A percentile compares a stretch with the other conserved stretches of the same genome.
phyloP scores from a whole-genome alignment of 2,888 invertebrate species.

The Schizotus pectinicornis region DNA sequence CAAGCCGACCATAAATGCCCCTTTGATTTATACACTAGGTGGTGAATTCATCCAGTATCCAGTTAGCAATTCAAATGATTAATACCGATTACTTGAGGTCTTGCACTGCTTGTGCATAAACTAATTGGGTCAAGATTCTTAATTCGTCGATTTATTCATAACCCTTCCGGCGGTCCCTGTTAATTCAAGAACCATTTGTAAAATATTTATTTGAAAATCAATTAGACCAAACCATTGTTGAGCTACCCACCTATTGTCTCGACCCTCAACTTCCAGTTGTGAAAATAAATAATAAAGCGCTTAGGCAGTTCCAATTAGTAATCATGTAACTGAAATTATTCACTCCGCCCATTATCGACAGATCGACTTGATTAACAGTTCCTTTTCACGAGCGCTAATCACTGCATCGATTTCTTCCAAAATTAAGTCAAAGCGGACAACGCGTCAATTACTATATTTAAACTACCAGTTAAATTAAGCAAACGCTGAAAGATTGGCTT shows the following conservation, averaged over 20 bases:
- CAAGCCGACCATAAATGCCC: conserved; percentile 42
- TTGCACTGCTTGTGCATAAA: conserved; percentile 4
- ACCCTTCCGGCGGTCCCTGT: conserved; percentile 3
- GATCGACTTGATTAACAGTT: conserved; percentile 4
- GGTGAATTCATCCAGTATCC: conserved; percentile 29
- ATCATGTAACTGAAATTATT: too few relatives aligned
- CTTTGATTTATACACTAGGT: conserved; percentile 29
- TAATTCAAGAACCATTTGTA: conserved; percentile 11
- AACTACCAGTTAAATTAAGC: conserved; percentile 9
- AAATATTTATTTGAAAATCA: conserved; percentile 19
- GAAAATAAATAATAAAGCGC: too few relatives aligned
- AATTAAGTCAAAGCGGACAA: too few relatives aligned
- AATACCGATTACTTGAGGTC: conserved; percentile 29
- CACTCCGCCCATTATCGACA: too few relatives aligned
- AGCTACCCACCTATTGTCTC: background rate
- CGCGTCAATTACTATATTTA: background rate
- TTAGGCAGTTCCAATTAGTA: too few relatives aligned
- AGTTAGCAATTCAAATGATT: conserved; percentile 35
- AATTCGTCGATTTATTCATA: conserved; percentile 21
- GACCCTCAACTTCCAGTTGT: background rate
- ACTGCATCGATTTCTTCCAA: too few relatives aligned
- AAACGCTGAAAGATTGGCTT: conserved; percentile 19
- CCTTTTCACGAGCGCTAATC: too few relatives aligned
- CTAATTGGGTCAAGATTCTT: conserved; percentile 16
- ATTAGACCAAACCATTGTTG: conserved; percentile 2